Base-by-base conservation (phyloP, 2,797 vertebrate species). In the Cetoscarus ocellatus region DNA sequence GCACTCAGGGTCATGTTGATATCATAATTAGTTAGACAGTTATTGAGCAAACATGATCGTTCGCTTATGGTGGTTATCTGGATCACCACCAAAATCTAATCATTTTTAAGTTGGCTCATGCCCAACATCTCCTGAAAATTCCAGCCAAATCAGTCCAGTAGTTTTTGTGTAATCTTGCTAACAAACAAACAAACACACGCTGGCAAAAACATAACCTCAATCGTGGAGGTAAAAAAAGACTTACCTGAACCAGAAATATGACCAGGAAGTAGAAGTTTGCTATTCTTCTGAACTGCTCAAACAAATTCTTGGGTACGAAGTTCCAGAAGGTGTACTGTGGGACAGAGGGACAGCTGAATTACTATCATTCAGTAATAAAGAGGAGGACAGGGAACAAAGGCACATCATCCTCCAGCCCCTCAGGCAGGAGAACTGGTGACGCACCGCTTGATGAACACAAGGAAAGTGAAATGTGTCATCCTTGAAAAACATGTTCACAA, bases 221-320 rank as follows among this genome's bases (percentile, higher is more conserved):
- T 27, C 27, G 27, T 2, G 2, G 27, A 4, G 27, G 27, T 1
- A 7, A 19, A 50, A 27, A 38, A 60, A 49, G 52, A 61, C 95
- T 95, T 91, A 99, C 98, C 97, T 99, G 98, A 66, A 99, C 97
- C 89, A 99, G 95, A 91, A 99, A 99, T 91, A 99, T 99, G 62
- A 98, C 96, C 84, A 99, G 94, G 87, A 99, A 99, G 92, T 99
- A 99, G 89, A 99, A 99, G 92, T 99, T 99, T 36, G 98, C 98
- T 75, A 99, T 97, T 95, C 98, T 97, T 94, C 98, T 93, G 93
- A 99, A 99, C 65, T 99, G 98, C 81, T 99, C 98, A 88, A 99
- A 99, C 81, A 99, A 82, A 86, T 99, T 99, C 94, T 99, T 99
- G 75, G 98, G 98, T 69, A 99, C 88, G 87, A 99, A 99, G 94